Evolutionary conservation across 2,113 vertebrate species (phyloP), one percentile per base, ranked within the genome.

Genomic region (Podilymbus podiceps): DNA sequence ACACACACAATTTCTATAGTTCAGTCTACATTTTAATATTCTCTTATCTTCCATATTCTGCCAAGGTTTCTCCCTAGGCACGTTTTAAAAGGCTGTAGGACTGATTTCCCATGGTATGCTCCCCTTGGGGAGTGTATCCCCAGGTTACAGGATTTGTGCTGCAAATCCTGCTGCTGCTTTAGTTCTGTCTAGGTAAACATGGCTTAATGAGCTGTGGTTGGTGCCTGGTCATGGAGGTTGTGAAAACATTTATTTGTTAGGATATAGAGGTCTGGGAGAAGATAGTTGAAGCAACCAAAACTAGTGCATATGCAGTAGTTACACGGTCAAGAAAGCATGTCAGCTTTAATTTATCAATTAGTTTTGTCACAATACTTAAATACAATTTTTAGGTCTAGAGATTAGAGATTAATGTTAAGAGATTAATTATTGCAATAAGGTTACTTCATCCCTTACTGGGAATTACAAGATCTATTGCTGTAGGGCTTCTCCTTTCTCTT

Each of bases 1-100:
- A 38, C 0, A 0, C 42, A 22, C 1, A 24, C 5, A 10, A 15
- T 40, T 75, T 35, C 28, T 68, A 1, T 35, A 44, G 33, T 79
- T 79, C 13, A 31, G 53, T 23, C 11, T 38, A 46, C 12, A 22
- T 35, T 89, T 67, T 67, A 67, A 56, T 64, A 38, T n/a, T 85
- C 8, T 38, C 6, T 46, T 77, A 12, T 58, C 77, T 94, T 88
- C 35, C n/a, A 7, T 85, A 0, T 58, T 73, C 6, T 67, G 53
- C n/a, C 28, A 15, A 24, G 50, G 25, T 72, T 93, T 86, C 25
- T 95, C 79, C 68, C 33, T 46, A 28, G 62, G 46, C 67, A n/a
- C 7, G 1, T 28, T 93, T 76, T 20, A 28, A 58, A 90, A 71
- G 67, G 75, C 47, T 66, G 13, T 21, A 55, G 83, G 56, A 28